phyloP scores from a whole-genome alignment of 1,140 invertebrate genomes.

The Drosophila eugracilis region DNA sequence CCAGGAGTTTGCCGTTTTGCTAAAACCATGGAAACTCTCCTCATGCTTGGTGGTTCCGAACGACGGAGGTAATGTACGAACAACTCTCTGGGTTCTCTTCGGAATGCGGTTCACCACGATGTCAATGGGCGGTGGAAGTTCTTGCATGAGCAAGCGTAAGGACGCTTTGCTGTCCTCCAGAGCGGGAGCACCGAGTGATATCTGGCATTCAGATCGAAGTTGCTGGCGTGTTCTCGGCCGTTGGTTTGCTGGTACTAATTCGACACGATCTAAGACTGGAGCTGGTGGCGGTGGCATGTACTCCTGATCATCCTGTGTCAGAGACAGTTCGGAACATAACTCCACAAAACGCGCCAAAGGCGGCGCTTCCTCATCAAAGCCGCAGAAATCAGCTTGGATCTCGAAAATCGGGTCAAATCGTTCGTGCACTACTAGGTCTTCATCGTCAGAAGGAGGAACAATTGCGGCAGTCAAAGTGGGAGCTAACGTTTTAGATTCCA shows the following conservation, averaged over 20 bases:
- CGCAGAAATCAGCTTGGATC: conserved; percentile 36
- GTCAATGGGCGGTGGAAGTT: conserved; percentile 49
- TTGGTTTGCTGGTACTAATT: not conserved
- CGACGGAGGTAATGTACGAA: not conserved
- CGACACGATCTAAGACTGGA: conserved; percentile 11
- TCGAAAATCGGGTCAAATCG: conserved; percentile 30
- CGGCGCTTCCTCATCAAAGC: conserved; percentile 53
- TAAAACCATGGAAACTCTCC: conserved; percentile 43
- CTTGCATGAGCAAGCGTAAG: conserved; percentile 45
- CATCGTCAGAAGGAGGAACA: conserved; percentile 16
- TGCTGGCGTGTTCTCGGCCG: conserved; percentile 58
- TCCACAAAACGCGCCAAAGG: conserved; percentile 31
- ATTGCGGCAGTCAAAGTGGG: not conserved
- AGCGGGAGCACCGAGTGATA: not conserved
- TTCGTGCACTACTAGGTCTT: conserved; percentile 16
- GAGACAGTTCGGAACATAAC: conserved; percentile 33
- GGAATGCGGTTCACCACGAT: not conserved
- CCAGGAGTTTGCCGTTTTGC: conserved; percentile 15
- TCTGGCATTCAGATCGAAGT: conserved; percentile 28
- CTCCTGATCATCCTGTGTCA: conserved; percentile 1
- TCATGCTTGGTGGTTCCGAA: not conserved
- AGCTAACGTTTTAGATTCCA: not conserved
- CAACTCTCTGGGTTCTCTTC: not conserved
- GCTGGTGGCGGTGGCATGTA: conserved; percentile 19
- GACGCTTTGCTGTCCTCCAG: conserved; percentile 51